These are phyloP conservation scores for Sorex fumeus DNA, from an alignment of 2,113 vertebrate species.

Conservation along the genomic window DNA sequence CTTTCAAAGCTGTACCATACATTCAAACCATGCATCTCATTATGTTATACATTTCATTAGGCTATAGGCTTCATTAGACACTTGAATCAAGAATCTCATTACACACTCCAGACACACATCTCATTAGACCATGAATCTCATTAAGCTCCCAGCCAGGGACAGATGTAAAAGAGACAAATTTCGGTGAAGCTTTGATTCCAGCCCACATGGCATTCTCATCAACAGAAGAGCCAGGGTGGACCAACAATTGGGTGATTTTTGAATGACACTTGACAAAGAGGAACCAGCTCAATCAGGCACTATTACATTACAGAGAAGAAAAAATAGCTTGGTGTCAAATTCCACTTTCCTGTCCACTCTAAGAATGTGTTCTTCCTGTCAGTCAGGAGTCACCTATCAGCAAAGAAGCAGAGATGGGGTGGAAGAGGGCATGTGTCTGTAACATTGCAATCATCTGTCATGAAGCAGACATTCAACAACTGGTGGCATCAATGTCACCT, in stretches of 20 bases:
- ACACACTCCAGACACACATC: slow-evolving; percentile 85
- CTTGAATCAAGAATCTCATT: slow-evolving; percentile 86
- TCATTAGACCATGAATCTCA: slow-evolving; percentile 83
- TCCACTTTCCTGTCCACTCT: slow-evolving; percentile 73
- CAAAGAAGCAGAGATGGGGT: slow-evolving; percentile 56
- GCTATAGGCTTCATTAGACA: slow-evolving; percentile 84
- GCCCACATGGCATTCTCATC: slow-evolving; percentile 80
- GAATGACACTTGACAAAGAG: slow-evolving; percentile 79
- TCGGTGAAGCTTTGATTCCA: slow-evolving; percentile 78
- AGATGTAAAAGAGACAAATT: slow-evolving; percentile 84
- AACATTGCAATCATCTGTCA: slow-evolving; percentile 77
- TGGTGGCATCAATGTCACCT: slow-evolving; percentile 78
- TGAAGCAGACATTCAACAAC: slow-evolving; percentile 61
- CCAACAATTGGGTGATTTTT: slow-evolving; percentile 83
- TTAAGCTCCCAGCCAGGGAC: slow-evolving; percentile 80
- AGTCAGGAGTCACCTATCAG: slow-evolving; percentile 76
- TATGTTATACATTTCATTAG: slow-evolving; percentile 83
- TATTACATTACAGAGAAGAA: slow-evolving; percentile 70
- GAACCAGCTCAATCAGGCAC: slow-evolving; percentile 67
- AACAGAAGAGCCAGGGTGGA: slow-evolving; percentile 66
- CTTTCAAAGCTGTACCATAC: slow-evolving; percentile 69
- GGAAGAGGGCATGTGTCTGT: slow-evolving; percentile 70
- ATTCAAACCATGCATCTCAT: slow-evolving; percentile 76
- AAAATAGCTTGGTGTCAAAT: slow-evolving; percentile 79
- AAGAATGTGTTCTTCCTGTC: slow-evolving; percentile 71